Base-by-base conservation (phyloP, 2,888 invertebrate species). In the Lepidonotus clava region DNA sequence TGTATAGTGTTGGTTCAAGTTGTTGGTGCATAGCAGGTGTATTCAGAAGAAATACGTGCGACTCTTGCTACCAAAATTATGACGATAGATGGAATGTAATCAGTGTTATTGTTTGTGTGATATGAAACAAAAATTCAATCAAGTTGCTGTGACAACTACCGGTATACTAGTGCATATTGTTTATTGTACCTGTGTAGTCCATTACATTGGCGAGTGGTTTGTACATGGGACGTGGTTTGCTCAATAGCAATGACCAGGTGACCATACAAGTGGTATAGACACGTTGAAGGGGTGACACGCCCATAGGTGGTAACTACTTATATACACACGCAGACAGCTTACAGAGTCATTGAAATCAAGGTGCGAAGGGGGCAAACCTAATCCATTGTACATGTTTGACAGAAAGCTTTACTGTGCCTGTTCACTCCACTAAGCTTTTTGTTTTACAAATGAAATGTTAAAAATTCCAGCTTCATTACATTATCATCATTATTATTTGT, bases 131-230 rank as follows among this genome's bases (percentile, higher is more conserved):
- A 38, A 76, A 80, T 46, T 46, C 51, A 24, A 46, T 80, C 51
- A 80, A 80, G 80, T 80, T 80, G 80, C 80, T 80, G 80, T 80
- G 80, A 80, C 80, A 80, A 80, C 80, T 80, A 80, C 80, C 80
- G 80, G 80, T 80, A 80, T 80, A 80, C 80, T 80, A 80, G 80
- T 80, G 80, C 80, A 80, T 80, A 80, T 80, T 80, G 80, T 80
- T 80, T 51, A 41, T 80, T 32, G 80, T 80, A 80, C 41, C 41
- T 28, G 80, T 80, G 80, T 80, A 80, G 51, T 80, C 32, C 24
- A 80, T n/a, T 40, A 46, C 51, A 46, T 80, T 80, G 80, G 51
- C 51, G 28, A 80, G 51, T 80, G 80, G 80, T 80, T 41, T 80
- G 80, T 80, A 51, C 28, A 80, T 80, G 41, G 41, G 41, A 46